A percentile compares a stretch with the other conserved stretches of the same genome.
These are phyloP conservation scores for Drosophila orena DNA, from an alignment of 1,140 invertebrate species.

Conservation along the genomic window DNA sequence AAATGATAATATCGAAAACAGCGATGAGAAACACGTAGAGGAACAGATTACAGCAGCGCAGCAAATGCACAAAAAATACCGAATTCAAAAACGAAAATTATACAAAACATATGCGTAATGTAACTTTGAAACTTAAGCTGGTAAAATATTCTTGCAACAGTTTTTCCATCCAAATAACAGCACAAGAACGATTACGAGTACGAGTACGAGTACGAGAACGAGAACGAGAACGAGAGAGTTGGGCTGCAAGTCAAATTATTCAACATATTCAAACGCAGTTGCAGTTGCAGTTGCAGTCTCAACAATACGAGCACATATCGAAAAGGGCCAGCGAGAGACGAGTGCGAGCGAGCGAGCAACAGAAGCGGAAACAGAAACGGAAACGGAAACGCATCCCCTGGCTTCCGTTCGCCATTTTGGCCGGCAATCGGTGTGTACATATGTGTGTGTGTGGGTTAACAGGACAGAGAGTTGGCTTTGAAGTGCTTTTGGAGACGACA, in stretches of 20 bases:
- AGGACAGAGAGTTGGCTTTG: conserved; percentile 41
- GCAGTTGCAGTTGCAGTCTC: conserved; percentile 62
- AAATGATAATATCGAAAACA: conserved; percentile 7
- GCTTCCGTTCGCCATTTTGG: conserved; percentile 40
- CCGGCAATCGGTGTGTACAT: conserved; percentile 32
- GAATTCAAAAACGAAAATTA: conserved; percentile 11
- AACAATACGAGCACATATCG: conserved; percentile 41
- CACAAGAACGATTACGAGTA: conserved; percentile 57
- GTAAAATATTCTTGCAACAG: conserved; percentile 43
- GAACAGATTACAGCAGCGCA: conserved; percentile 22
- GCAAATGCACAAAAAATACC: conserved; percentile 30
- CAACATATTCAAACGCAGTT: conserved; percentile 63
- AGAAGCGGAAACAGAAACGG: conserved; percentile 39
- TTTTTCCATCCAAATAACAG: conserved; percentile 65
- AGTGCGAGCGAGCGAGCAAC: conserved; percentile 34
- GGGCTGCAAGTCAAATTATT: conserved; percentile 70
- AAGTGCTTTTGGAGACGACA: conserved; percentile 60
- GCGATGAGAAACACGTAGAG: conserved; percentile 47
- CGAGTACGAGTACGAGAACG: conserved; percentile 34
- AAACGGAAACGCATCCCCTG: conserved; percentile 31
- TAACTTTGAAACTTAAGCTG: conserved; percentile 11
- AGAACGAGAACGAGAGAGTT: conserved; percentile 46
- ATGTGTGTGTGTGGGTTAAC: conserved; percentile 13
- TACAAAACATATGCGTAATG: neutral
- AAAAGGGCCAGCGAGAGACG: conserved; percentile 28